Evolutionary conservation across 2,888 invertebrate species (phyloP).

Genomic region (Harpalus rufipes): DNA sequence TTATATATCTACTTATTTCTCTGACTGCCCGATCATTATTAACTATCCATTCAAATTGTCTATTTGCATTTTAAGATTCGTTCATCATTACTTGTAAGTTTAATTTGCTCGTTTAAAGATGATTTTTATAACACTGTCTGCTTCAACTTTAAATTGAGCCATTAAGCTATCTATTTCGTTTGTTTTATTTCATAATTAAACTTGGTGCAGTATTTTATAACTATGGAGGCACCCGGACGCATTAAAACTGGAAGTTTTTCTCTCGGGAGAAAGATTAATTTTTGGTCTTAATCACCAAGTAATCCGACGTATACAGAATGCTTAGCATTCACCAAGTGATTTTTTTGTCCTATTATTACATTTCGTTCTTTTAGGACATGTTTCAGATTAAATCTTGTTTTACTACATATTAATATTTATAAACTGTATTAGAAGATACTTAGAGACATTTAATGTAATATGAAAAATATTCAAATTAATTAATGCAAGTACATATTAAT

Average conservation of each 20-base stretch:
- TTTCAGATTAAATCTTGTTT: slow-evolving; percentile 31
- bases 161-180: slow-evolving; percentile 53
- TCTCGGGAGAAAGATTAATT: slow-evolving; percentile 33
- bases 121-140: slow-evolving; percentile 41
- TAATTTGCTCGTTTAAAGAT: slow-evolving; percentile 45
- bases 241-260: slow-evolving; percentile 56
- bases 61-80: slow-evolving; percentile 58
- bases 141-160: slow-evolving; percentile 57
- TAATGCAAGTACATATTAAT: slow-evolving; percentile 9
- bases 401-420: slow-evolving; percentile 57
- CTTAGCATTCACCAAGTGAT: slow-evolving; percentile 30
- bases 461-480: slow-evolving; percentile 42
- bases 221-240: slow-evolving; percentile 64
- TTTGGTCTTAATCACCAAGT: slow-evolving; percentile 15
- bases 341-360: slow-evolving; percentile 17
- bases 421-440: slow-evolving; percentile 10
- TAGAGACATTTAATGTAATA: not conserved
- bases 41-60: slow-evolving; percentile 53
- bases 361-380: not conserved
- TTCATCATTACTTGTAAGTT: slow-evolving; percentile 46
- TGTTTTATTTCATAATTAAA: slow-evolving; percentile 62
- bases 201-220: slow-evolving; percentile 43
- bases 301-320: slow-evolving; percentile 40
- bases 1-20: slow-evolving; percentile 61
- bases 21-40: slow-evolving; percentile 52